Conservation (phyloP, 1,140 invertebrate species). For the Drosophila repleta region DNA sequence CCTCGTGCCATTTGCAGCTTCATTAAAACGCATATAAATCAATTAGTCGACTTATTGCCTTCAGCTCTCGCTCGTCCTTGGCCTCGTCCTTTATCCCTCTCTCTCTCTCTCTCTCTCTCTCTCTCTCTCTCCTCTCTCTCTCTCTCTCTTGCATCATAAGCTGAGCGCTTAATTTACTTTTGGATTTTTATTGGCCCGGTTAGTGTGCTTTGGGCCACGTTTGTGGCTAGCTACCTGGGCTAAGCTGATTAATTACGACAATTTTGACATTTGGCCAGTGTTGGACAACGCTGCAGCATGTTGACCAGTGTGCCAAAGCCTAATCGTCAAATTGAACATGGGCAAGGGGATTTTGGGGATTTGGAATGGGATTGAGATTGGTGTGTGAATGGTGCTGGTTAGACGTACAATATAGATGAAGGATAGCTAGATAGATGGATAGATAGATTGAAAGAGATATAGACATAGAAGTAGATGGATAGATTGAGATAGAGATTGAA, state of each 20-base stretch:
- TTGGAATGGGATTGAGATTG: no score
- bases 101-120: no score
- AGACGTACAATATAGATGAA: no score
- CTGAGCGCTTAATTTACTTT: conserved; percentile 26
- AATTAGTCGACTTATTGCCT: conserved; percentile 62
- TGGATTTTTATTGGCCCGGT: conserved; percentile 47
- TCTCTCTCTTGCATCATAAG: neutral
- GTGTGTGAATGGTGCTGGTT: no score
- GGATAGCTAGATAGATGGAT: no score
- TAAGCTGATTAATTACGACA: conserved; percentile 61
- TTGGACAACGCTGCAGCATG: conserved; percentile 16
- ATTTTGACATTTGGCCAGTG: conserved; percentile 23
- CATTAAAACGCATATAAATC: conserved; percentile 69
- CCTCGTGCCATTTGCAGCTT: conserved; percentile 36
- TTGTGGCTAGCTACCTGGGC: neutral
- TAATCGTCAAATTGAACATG: neutral
- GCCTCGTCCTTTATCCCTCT: neutral
- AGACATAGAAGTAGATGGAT: no score
- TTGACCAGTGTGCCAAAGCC: conserved; percentile 9
- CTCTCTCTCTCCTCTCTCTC: no score
- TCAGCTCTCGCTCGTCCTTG: conserved; percentile 11
- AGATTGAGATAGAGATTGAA: no score
- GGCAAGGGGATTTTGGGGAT: neutral
- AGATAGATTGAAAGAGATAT: no score
- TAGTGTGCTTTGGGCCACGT: neutral